phyloP scores from a whole-genome alignment of 2,113 vertebrate genomes.

The Brachirus orientalis region DNA sequence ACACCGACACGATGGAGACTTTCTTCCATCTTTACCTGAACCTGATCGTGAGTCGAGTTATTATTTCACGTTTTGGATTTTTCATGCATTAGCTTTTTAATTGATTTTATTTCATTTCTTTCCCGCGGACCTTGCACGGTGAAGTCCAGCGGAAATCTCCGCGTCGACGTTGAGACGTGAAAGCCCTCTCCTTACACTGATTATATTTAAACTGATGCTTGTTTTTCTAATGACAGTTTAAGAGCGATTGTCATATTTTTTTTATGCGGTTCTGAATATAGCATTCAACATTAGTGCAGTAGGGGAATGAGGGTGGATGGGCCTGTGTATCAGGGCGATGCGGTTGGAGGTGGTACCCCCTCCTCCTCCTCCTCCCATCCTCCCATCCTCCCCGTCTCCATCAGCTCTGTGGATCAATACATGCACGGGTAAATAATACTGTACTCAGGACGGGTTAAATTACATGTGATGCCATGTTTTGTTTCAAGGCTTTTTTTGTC shows the following conservation, averaged over 20 bases:
- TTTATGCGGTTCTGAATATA: not conserved
- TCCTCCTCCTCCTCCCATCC: slow-evolving; percentile 17
- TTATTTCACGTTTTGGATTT: too few species aligned
- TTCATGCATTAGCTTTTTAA: too few species aligned
- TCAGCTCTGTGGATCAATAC: slow-evolving; percentile 71
- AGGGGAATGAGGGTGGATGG: slow-evolving; percentile 45
- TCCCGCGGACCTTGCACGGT: too few species aligned
- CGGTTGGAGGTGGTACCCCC: slow-evolving; percentile 42
- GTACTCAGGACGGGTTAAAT: slow-evolving; percentile 35
- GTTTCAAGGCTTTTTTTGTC: slow-evolving; percentile 3
- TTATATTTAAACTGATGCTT: not conserved
- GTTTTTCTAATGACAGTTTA: not conserved
- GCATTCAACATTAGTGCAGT: slow-evolving; percentile 12
- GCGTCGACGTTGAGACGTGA: slow-evolving; percentile 8
- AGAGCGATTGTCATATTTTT: not conserved
- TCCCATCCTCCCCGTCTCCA: slow-evolving; percentile 61
- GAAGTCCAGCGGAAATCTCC: not conserved
- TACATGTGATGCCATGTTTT: slow-evolving; percentile 19
- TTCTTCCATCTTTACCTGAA: slow-evolving; percentile 59
- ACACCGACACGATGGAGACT: slow-evolving; percentile 64
- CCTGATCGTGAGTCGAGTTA: slow-evolving; percentile 66
- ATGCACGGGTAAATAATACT: slow-evolving; percentile 60
- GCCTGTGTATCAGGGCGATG: slow-evolving; percentile 65
- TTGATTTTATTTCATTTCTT: too few species aligned
- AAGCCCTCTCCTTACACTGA: not conserved